Evolutionary conservation across 2,888 invertebrate genomes (phyloP).

Genomic region (Trypoxylon attenuatum): DNA sequence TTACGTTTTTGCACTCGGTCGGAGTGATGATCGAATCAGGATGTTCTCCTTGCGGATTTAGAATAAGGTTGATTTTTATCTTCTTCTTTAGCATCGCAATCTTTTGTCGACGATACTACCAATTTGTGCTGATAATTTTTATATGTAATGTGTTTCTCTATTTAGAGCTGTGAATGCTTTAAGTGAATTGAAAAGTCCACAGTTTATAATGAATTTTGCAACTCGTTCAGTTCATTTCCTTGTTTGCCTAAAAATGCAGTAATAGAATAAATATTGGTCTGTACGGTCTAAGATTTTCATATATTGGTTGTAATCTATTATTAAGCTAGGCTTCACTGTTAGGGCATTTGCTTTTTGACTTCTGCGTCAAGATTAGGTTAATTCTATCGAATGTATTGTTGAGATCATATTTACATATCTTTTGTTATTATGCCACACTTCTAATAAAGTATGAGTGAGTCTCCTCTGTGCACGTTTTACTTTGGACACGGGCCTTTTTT

Average conservation of each 20-base stretch:
- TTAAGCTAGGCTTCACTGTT: slow-evolving; percentile 11
- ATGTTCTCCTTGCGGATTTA: slow-evolving; percentile 8
- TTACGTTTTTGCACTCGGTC: not conserved
- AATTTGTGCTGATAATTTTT: slow-evolving; percentile 11
- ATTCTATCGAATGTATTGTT: slow-evolving; percentile 38
- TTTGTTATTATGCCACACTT: slow-evolving; percentile 39
- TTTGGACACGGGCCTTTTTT: too few species aligned
- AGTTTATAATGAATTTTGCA: slow-evolving; percentile 24
- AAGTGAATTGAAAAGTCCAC: slow-evolving; percentile 15
- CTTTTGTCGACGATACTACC: slow-evolving; percentile 15
- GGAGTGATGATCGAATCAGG: slow-evolving; percentile 9
- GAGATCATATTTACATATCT: slow-evolving; percentile 38
- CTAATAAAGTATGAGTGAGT: slow-evolving; percentile 34
- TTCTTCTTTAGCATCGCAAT: slow-evolving; percentile 12
- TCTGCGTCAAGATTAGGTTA: slow-evolving; percentile 15
- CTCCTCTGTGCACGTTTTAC: too few species aligned
- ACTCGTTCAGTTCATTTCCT: slow-evolving; percentile 19
- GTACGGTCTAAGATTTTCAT: slow-evolving; percentile 19
- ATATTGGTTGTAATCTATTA: slow-evolving; percentile 19
- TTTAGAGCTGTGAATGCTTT: slow-evolving; percentile 5
- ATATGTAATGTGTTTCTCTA: slow-evolving; percentile 13
- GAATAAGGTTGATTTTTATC: slow-evolving; percentile 5
- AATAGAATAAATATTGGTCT: slow-evolving; percentile 18
- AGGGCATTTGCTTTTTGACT: slow-evolving; percentile 12
- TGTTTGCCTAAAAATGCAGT: slow-evolving; percentile 21